Evolutionary conservation across 1,140 invertebrate species (phyloP), one percentile per base, ranked within the genome.

Genomic region (Scaptomyza graminum): DNA sequence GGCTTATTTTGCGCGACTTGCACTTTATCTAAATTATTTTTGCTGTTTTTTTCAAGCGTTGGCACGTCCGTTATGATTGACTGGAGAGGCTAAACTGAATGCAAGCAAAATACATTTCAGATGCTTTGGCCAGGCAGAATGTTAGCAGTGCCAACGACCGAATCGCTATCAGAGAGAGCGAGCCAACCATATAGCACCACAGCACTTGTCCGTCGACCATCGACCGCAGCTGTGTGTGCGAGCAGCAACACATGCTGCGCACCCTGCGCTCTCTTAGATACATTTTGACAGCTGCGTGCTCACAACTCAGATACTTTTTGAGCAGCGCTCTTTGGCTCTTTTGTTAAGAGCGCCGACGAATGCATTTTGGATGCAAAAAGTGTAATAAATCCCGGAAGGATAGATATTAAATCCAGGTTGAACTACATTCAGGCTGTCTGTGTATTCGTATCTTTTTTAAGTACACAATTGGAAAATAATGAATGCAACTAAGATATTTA

Each of bases 11-110:
- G 70, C 44, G 64, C 70, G 70, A 72, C 25, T 71, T 57, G 70
- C 71, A 80, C 78, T 87, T 90, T 82, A 71, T 79, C 78, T 68
- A 73, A 62, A 60, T 61, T 60, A n/a, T 41, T 41, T 41, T 34
- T 34, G 0, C 12, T 66, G 43, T 64, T 49, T 55, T 22, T 59
- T 49, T 52, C 39, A 55, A 51, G 59, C 72, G 68, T 54, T 70
- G 39, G 34, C 68, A 72, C 83, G 74, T 81, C 68, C 63, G 75
- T 34, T 76, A 49, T 76, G 70, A 77, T 52, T 76, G 62, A 82
- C 60, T 73, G 79, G 73, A 72, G 71, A 76, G 63, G 37, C 68
- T 74, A 59, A 65, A 76, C 64, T 79, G 75, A 77, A 55, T 70
- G 72, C 59, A 73, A 51, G 72, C 54, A 68, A 51, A 60, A 61